Evolutionary conservation across 2,113 vertebrate genomes (phyloP), one percentile per base, ranked within the genome.

Genomic region (Trogon melanurus): DNA sequence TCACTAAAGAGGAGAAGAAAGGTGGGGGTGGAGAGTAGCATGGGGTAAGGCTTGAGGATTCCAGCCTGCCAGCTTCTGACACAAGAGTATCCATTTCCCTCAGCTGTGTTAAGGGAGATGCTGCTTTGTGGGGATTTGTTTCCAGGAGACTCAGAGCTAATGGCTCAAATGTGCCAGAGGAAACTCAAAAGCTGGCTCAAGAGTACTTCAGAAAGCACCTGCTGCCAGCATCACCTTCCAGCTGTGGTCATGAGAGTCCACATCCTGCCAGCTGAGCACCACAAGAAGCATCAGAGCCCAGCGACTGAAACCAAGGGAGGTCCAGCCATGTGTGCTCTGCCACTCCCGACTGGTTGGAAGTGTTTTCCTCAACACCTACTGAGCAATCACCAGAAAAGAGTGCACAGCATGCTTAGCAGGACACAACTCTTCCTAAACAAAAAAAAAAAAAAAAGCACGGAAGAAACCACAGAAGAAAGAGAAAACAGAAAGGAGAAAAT

Each of bases 221-320:
- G 44, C 60, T 89, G 61, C 47, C 66, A 78, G 78, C 69, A 87
- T 4, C 36, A 16, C 76, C 36, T 58, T 64, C 20, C 27, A 21
- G 3, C 2, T 72, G 13, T 15, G 13, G n/a, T 38, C 64, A 75
- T 2, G 1, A 5, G 9, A 32, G n/a, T 32, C 66, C 0, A 0
- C 23, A n/a, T 48, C 47, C 72, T 30, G 41, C 73, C 38, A 38
- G 36, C 22, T 57, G 65, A 50, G 61, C 53, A 25, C 17, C 44
- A 58, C 1, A 3, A 20, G 38, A 48, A 38, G 47, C 72, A 80
- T 32, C 44, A 25, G 1, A 26, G 32, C 30, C 14, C 47, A 81
- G 25, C 2, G 5, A 26, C 34, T 82, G 26, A 41, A 57, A 78
- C 64, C 69, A 61, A 13, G 60, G 36, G 56, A 56, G 56, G 65